Percentiles rank a stretch among this genome's conserved stretches.
Evolutionary conservation across 2,113 vertebrate species (phyloP).

Genomic region (Dromiciops gliroides): DNA sequence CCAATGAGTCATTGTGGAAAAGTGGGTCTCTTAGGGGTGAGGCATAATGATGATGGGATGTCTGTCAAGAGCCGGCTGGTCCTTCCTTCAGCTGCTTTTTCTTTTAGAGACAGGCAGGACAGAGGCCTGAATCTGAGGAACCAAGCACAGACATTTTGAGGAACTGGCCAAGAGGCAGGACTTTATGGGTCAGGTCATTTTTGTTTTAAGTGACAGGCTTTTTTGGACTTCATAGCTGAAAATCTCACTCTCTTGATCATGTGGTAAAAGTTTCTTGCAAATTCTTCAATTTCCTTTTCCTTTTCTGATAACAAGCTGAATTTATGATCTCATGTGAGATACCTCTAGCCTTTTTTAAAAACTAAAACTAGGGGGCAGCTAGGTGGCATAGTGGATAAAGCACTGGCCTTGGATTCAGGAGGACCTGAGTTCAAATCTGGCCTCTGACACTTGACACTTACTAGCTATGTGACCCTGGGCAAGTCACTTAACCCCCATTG

Average conservation of each 20-base stretch:
- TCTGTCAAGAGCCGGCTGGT: too few species aligned
- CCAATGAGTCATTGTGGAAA: neutral
- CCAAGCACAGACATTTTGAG: neutral
- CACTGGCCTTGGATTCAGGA: too few species aligned
- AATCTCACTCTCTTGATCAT: neutral
- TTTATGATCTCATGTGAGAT: conserved; percentile 17
- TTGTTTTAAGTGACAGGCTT: conserved; percentile 9
- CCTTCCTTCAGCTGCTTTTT: neutral
- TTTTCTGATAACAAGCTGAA: conserved; percentile 11
- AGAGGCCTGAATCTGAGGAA: neutral
- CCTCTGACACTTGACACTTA: too few species aligned
- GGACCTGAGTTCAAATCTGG: too few species aligned
- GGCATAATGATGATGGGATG: too few species aligned
- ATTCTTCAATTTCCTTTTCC: conserved; percentile 28
- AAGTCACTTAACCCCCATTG: too few species aligned
- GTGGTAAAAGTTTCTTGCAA: conserved; percentile 22
- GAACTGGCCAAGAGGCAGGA: neutral
- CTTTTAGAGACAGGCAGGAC: neutral
- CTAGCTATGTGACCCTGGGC: too few species aligned
- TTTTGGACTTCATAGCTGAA: neutral
- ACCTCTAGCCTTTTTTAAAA: conserved; percentile 19
- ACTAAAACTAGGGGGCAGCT: neutral
- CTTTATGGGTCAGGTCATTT: neutral
- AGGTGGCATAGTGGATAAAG: too few species aligned
- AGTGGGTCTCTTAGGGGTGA: neutral